Percentiles rank a stretch among this genome's conserved stretches.
Evolutionary conservation across 2,113 vertebrate species (phyloP).

Genomic region (rat (Rattus norvegicus)): GRCr8 NC_086024.1:103546501-103547000

Average conservation of each 20-base stretch:
- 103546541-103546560: neutral
- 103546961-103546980: neutral
- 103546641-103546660: conserved; percentile 18
- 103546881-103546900: neutral
- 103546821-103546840: neutral
- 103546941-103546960: neutral
- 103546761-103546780: neutral
- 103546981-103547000: neutral
- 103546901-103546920: neutral
- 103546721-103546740: neutral
- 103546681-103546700: conserved; percentile 1
- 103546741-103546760: neutral
- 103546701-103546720: neutral
- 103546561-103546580: neutral
- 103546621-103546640: neutral
- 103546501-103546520: neutral
- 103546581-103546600: neutral
- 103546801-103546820: neutral
- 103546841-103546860: neutral
- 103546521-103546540: neutral
- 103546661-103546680: neutral
- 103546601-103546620: neutral
- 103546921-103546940: neutral
- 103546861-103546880: neutral
- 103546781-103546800: neutral